Conservation (phyloP, 2,797 vertebrate genomes). For the Microctenopoma lineatum region DNA sequence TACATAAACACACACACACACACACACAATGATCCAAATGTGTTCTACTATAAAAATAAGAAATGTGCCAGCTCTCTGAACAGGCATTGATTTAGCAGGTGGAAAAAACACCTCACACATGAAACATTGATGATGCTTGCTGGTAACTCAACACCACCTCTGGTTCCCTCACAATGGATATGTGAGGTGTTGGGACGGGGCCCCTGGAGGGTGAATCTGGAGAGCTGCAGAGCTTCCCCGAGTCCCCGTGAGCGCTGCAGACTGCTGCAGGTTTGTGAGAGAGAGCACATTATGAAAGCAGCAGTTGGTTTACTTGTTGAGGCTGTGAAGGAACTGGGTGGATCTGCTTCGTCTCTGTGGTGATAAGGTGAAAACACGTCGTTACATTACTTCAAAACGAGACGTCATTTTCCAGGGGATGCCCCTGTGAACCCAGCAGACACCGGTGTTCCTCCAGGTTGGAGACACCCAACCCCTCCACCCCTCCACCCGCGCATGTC, state of each 20-base stretch:
- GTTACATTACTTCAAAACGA: background rate
- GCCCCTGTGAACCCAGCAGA: background rate
- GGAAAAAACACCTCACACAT: slow-evolving; percentile 39
- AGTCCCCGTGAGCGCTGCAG: background rate
- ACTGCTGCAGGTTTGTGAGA: background rate
- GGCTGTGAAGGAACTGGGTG: slow-evolving; percentile 31
- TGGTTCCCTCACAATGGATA: slow-evolving; percentile 16
- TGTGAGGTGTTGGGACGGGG: slow-evolving; percentile 3
- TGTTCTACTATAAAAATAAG: too few relatives aligned
- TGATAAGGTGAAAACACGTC: slow-evolving; percentile 9
- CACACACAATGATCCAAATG: too few relatives aligned
- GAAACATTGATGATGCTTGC: slow-evolving; percentile 62
- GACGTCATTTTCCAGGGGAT: background rate
- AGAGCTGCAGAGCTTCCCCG: slow-evolving; percentile 4
- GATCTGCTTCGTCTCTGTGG: slow-evolving; percentile 32
- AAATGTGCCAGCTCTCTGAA: too few relatives aligned
- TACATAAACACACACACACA: too few relatives aligned
- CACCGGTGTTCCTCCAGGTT: background rate
- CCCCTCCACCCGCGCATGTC: slow-evolving; percentile 44
- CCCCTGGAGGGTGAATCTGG: slow-evolving; percentile 17
- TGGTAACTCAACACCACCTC: slow-evolving; percentile 59
- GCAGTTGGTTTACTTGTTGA: slow-evolving; percentile 9
- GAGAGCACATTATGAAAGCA: background rate
- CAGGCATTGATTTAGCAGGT: slow-evolving; percentile 48
- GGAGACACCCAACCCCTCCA: slow-evolving; percentile 22